phyloP scores from a whole-genome alignment of 2,113 vertebrate genomes.

The Dicerorhinus sumatrensis region DNA sequence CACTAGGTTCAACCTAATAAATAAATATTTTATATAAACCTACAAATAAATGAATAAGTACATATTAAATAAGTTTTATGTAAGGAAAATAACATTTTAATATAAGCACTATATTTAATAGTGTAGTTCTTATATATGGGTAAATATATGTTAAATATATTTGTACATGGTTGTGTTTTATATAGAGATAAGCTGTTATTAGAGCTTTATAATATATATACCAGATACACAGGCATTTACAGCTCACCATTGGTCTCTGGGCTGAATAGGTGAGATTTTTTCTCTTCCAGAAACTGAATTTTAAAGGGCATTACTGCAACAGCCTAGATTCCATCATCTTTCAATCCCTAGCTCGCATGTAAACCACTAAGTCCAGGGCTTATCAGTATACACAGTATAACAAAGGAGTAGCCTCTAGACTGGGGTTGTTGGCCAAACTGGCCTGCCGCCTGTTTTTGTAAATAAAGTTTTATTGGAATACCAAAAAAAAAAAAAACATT shows the following conservation, averaged over 20 bases:
- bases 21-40: not conserved
- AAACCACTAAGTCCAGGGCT: not conserved
- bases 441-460: not conserved
- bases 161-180: not conserved
- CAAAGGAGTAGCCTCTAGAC: not conserved
- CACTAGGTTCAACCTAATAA: not conserved
- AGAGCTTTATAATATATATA: not conserved
- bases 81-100: not conserved
- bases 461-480: not conserved
- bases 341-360: not conserved
- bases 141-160: not conserved
- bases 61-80: not conserved
- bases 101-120: not conserved
- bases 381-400: not conserved
- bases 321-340: not conserved
- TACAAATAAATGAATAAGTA: not conserved
- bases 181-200: not conserved
- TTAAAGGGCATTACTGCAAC: not conserved
- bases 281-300: constrained; percentile 21
- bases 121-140: not conserved
- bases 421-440: not conserved
- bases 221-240: not conserved
- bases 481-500: not conserved
- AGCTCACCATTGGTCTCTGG: not conserved
- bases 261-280: not conserved